Evolutionary conservation across 2,888 invertebrate species (phyloP), one percentile per base, ranked within the genome.

Genomic region (Idaea biselata): DNA sequence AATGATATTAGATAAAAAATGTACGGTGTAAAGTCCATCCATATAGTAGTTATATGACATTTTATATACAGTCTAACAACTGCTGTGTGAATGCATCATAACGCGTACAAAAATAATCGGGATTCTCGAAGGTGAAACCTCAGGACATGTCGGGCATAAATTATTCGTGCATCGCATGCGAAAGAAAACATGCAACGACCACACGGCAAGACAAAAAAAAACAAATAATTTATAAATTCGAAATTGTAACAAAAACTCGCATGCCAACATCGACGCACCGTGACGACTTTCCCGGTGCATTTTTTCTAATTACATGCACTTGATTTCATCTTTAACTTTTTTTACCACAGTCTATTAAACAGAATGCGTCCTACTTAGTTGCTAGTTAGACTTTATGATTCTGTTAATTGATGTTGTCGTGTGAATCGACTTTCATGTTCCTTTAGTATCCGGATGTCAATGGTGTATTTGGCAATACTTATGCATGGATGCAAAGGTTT

Each of bases 321-420:
- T 88, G 14, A 90, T 83, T 82, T 80, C 78, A 88, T 89, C 90
- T 89, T 86, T 83, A 44, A 84, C 86, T 85, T 89, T 90, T 79
- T 89, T 83, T 83, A 81, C 76, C 76, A 84, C 84, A 88, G 78
- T 91, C 91, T 91, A 92, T 91, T 92, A 84, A 88, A 68, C 84
- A 80, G 79, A 84, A 82, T 80, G 83, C 87, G 84, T 79, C 77
- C 70, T 67, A 75, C 82, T 83, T 77, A 83, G 80, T 82, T 83
- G 67, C 63, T 67, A 64, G 69, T 63, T 63, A 62, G 74, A 77
- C 73, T 76, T 71, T 78, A 83, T 85, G 85, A 81, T 81, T 84
- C 72, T 68, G 67, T 69, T 88, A 88, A 88, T 89, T 86, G 76
- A 68, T 58, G 63, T 53, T 66, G 65, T 67, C 65, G 61, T 64